These are phyloP conservation scores for Drosophila erecta DNA, from an alignment of 1,140 invertebrate species.

Conservation along the genomic window DNA sequence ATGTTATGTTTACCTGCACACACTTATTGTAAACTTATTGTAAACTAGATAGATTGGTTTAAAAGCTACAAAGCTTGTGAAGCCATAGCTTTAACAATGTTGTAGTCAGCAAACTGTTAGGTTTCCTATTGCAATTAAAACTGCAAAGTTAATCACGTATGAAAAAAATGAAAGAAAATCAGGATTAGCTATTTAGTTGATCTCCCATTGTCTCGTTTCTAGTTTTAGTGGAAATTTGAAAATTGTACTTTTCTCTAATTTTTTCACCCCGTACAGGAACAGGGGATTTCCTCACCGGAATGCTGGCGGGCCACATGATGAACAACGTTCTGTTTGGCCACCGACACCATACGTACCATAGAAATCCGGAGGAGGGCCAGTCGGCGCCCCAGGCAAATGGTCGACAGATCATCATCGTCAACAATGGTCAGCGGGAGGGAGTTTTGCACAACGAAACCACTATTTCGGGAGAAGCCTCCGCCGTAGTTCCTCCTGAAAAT, in stretches of 20 bases:
- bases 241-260: neutral
- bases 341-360: slow-evolving; percentile 54
- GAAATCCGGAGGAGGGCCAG: slow-evolving; percentile 32
- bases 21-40: too few relatives aligned
- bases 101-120: too few relatives aligned
- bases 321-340: slow-evolving; percentile 55
- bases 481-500: slow-evolving; percentile 25
- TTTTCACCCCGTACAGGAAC: slow-evolving; percentile 22
- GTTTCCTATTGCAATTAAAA: too few relatives aligned
- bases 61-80: too few relatives aligned
- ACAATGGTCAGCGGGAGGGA: slow-evolving; percentile 53
- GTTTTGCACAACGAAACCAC: slow-evolving; percentile 29
- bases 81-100: too few relatives aligned
- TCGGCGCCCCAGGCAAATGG: slow-evolving; percentile 23
- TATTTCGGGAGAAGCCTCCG: slow-evolving; percentile 30
- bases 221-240: too few relatives aligned
- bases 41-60: too few relatives aligned
- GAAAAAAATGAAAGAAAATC: too few relatives aligned
- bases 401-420: slow-evolving; percentile 65
- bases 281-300: slow-evolving; percentile 59
- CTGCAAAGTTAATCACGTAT: too few relatives aligned
- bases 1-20: too few relatives aligned
- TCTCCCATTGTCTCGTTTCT: neutral
- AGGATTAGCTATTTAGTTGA: too few relatives aligned
- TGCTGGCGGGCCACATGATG: slow-evolving; percentile 62